These are phyloP conservation scores for Zhengitettix transpicula DNA, from an alignment of 2,888 invertebrate genomes.

Conservation along the genomic window DNA sequence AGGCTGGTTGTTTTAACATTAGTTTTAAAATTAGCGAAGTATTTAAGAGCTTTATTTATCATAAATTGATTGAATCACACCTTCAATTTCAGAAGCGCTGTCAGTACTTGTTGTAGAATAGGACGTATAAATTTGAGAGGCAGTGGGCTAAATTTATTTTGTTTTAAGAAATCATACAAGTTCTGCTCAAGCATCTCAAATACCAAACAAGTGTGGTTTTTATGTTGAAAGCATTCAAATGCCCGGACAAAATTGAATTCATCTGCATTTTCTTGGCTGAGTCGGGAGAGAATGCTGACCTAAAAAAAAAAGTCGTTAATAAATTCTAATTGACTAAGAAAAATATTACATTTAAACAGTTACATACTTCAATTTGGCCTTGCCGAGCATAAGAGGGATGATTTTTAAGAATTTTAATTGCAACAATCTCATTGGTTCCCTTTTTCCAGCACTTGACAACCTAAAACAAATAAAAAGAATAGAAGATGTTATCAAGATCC, in stretches of 20 bases:
- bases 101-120: slow-evolving; percentile 92
- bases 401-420: slow-evolving; percentile 99
- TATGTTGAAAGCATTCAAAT: slow-evolving; percentile 99
- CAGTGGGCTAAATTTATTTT: slow-evolving; percentile 98
- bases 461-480: slow-evolving; percentile 27
- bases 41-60: not conserved
- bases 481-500: too few species aligned
- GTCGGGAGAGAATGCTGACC: slow-evolving; percentile 78
- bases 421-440: slow-evolving; percentile 99
- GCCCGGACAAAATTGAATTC: slow-evolving; percentile 99
- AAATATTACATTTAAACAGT: not conserved
- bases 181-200: slow-evolving; percentile 99
- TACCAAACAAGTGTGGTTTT: slow-evolving; percentile 97
- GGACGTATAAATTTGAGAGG: slow-evolving; percentile 97
- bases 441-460: slow-evolving; percentile 99
- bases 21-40: too few species aligned
- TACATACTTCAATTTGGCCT: slow-evolving; percentile 93
- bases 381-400: slow-evolving; percentile 99
- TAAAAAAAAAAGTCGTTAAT: slow-evolving; percentile 17
- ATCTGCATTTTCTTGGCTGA: slow-evolving; percentile 95
- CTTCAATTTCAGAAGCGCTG: slow-evolving; percentile 78
- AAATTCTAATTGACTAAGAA: not conserved
- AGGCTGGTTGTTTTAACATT: too few species aligned
- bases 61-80: slow-evolving; percentile 28
- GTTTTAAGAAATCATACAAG: slow-evolving; percentile 98